These are phyloP conservation scores for Catocala fraxini DNA, from an alignment of 2,888 invertebrate genomes.

Conservation along the genomic window DNA sequence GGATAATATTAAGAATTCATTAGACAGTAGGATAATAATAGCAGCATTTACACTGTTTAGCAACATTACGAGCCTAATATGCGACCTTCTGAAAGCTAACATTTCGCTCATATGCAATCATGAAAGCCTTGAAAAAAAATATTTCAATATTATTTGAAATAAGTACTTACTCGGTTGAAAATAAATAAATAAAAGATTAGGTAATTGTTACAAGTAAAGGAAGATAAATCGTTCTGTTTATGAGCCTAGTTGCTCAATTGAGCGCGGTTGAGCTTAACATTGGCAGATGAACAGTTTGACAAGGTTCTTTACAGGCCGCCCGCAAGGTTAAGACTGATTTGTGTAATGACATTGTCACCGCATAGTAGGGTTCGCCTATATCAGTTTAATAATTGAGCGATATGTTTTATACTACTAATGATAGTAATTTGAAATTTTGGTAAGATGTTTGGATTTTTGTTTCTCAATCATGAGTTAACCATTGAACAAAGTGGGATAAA, in stretches of 20 bases:
- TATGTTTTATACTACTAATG: too few relatives aligned
- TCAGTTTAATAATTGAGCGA: too few relatives aligned
- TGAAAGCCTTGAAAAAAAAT: constrained; percentile 19
- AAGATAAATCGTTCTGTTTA: not conserved
- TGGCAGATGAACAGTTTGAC: not conserved
- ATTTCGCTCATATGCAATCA: constrained; percentile 19
- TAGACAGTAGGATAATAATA: too few relatives aligned
- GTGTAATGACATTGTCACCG: too few relatives aligned
- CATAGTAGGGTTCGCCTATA: too few relatives aligned
- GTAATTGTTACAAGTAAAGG: constrained; percentile 1
- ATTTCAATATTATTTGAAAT: constrained; percentile 14
- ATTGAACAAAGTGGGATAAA: too few relatives aligned
- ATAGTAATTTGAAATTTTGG: too few relatives aligned
- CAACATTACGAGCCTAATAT: constrained; percentile 4
- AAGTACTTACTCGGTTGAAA: not conserved
- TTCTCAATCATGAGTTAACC: too few relatives aligned
- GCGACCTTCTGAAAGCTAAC: constrained; percentile 15
- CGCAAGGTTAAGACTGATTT: too few relatives aligned
- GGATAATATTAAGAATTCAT: too few relatives aligned
- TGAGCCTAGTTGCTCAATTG: not conserved
- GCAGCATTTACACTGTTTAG: not conserved
- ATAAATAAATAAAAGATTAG: constrained; percentile 1
- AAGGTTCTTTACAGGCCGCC: too few relatives aligned
- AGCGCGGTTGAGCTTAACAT: not conserved
- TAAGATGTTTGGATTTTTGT: too few relatives aligned